A percentile compares a stretch with the other conserved stretches of the same genome.
These are phyloP conservation scores for Heliconius hortense DNA, from an alignment of 2,888 invertebrate genomes.

Conservation along the genomic window DNA sequence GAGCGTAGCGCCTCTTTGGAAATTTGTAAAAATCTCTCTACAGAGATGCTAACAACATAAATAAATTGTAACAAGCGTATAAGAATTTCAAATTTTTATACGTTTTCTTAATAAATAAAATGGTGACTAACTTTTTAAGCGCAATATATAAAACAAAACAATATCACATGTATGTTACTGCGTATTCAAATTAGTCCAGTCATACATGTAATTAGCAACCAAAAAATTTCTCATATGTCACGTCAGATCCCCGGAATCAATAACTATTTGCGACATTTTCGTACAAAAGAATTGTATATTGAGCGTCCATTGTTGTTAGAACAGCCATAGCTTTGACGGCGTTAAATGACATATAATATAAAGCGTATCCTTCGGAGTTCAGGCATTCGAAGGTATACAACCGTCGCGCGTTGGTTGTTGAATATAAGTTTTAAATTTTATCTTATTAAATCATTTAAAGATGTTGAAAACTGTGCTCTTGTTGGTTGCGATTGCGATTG, in stretches of 20 bases:
- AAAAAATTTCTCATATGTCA: constrained; percentile 9
- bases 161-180: background rate
- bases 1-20: too few relatives aligned
- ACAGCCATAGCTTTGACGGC: constrained; percentile 27
- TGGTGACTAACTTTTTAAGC: background rate
- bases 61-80: too few relatives aligned
- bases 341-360: constrained; percentile 39
- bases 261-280: constrained; percentile 30
- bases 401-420: constrained; percentile 29
- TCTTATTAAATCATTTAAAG: constrained; percentile 19
- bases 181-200: background rate
- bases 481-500: constrained; percentile 25
- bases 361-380: constrained; percentile 35
- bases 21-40: too few relatives aligned
- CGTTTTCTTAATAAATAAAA: too few relatives aligned
- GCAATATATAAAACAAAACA: background rate
- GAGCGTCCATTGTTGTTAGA: constrained; percentile 31
- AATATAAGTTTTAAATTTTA: background rate
- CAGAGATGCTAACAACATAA: too few relatives aligned
- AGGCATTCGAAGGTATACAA: constrained; percentile 40
- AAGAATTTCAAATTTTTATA: too few relatives aligned
- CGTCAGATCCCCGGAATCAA: constrained; percentile 23
- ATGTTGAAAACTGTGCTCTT: constrained; percentile 35
- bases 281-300: constrained; percentile 37
- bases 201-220: background rate